Evolutionary conservation across 2,888 invertebrate genomes (phyloP), one percentile per base, ranked within the genome.

Genomic region (Therioaphis trifolii): DNA sequence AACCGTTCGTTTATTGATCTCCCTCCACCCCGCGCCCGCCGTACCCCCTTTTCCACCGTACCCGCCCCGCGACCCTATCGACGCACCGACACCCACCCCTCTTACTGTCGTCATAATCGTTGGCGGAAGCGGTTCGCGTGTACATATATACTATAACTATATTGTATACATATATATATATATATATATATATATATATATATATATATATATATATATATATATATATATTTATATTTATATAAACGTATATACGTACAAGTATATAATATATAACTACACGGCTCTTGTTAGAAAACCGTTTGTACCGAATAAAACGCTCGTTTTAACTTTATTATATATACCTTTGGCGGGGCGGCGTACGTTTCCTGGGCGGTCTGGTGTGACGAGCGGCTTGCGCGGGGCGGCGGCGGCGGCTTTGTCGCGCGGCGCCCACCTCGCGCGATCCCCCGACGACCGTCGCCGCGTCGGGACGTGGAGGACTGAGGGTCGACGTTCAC

Each of bases 1-100:
- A 35, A 77, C 71, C 71, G 80, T 80, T 80, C 80, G 80, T 80
- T 97, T 96, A 88, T 96, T 96, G 89, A 97, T 97, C 90, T 97
- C 97, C 93, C 93, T 93, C 88, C 93, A 93, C 49, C 93, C 93
- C 82, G n/a, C n/a, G n/a, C n/a, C n/a, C n/a, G n/a, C n/a, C n/a
- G n/a, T n/a, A n/a, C n/a, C n/a, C n/a, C n/a, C n/a, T n/a, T n/a
- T n/a, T n/a, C n/a, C n/a, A n/a, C n/a, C n/a, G n/a, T n/a, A n/a
- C 93, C 89, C 96, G 91, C 35, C 35, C 58, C 43, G 55, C 3
- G 11, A 2, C n/a, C 4, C 11, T 12, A 68, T 24, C 72, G 52
- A 58, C 11, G 14, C 24, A n/a, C 55, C 18, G 21, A 9, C 55
- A n/a, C 55, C n/a, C 55, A 55, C 55, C 55, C 55, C 21, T 4